Evolutionary conservation across 2,797 vertebrate genomes (phyloP).

Genomic region (Huso huso): DNA sequence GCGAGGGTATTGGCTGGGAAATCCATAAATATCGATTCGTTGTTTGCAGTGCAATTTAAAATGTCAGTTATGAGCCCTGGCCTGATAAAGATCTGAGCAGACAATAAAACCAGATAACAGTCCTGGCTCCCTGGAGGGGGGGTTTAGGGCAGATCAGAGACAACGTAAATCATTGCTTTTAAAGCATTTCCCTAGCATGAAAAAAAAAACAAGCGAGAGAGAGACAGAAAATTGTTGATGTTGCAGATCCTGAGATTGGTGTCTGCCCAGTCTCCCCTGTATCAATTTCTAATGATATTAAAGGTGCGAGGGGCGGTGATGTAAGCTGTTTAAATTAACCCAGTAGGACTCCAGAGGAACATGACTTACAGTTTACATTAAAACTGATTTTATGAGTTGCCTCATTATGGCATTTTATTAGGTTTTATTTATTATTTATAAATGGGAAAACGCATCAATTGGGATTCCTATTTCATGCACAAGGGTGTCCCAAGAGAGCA

Average conservation of each 20-base stretch:
- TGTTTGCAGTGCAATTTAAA: constrained; percentile 92
- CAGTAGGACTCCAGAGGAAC: too few relatives aligned
- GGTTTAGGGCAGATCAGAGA: constrained; percentile 18
- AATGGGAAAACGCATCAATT: too few relatives aligned
- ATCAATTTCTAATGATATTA: background rate
- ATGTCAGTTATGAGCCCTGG: constrained; percentile 80
- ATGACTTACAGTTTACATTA: too few relatives aligned
- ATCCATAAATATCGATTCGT: constrained; percentile 93
- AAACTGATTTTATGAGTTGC: too few relatives aligned
- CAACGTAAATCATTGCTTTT: constrained; percentile 4
- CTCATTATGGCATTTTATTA: too few relatives aligned
- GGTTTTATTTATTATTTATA: too few relatives aligned
- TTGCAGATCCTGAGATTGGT: background rate
- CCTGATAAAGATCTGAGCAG: constrained; percentile 74
- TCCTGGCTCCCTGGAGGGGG: constrained; percentile 30
- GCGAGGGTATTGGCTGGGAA: constrained; percentile 63
- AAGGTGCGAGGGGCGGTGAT: background rate
- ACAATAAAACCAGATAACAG: constrained; percentile 63
- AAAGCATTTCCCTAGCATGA: background rate
- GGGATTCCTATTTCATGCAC: too few relatives aligned
- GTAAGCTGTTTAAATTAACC: too few relatives aligned
- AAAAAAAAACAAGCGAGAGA: background rate
- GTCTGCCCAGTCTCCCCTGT: background rate
- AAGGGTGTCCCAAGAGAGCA: too few relatives aligned
- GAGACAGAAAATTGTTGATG: background rate